Evolutionary conservation across 2,888 invertebrate species (phyloP), one percentile per base, ranked within the genome.

Genomic region (Eilema caniola): DNA sequence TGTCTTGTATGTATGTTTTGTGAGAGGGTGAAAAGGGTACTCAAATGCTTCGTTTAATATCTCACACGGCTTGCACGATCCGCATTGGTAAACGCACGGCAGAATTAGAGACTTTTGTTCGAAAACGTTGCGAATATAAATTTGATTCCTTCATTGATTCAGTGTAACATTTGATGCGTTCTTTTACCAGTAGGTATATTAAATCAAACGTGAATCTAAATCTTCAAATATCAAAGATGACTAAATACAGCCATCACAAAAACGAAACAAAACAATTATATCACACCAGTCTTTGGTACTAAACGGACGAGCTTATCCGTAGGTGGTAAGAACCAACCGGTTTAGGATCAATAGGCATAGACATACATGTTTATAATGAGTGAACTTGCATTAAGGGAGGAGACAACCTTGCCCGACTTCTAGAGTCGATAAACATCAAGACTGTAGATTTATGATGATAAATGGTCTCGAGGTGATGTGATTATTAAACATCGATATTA

Each of bases 401-500:
- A 87, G 90, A 82, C 86, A 88, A 75, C 92, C 92, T 92, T 90
- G 92, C 90, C 87, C 90, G 89, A 86, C 85, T 85, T 91, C 82
- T 83, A 80, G 82, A 69, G 82, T 82, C 83, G 86, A 87, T 88
- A 88, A 86, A 83, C 86, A 88, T 88, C 86, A 83, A 53, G 75
- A 81, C 76, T 82, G 83, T 84, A 87, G 86, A 86, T 87, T 85
- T 87, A 88, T 86, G 86, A 88, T 88, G 88, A 86, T 87, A 87
- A 82, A 79, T 70, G 33, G 67, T 73, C 62, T 73, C 79, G 80
- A 83, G 80, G 80, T 77, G 76, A 84, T 80, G 80, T 80, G 81
- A 81, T 69, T 80, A 78, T 78, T 75, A 71, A n/a, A 64, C 72
- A 71, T 75, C 79, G 80, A 79, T 83, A 69, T 75, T 74, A 37